These are phyloP conservation scores for Ardeotis arabs DNA, from an alignment of 2,113 vertebrate species.

Conservation along the genomic window DNA sequence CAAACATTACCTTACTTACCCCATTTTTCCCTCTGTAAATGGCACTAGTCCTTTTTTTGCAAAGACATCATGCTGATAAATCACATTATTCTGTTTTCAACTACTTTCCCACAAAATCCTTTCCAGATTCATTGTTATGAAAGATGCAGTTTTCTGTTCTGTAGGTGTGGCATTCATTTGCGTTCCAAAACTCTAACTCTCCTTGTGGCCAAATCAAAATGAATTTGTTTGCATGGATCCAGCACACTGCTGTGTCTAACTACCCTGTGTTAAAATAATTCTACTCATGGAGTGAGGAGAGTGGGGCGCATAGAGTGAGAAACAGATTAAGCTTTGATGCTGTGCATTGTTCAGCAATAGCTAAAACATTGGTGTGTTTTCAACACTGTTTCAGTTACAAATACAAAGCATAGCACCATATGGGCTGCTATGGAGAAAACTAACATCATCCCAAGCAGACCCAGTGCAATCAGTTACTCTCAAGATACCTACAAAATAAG, in stretches of 20 bases:
- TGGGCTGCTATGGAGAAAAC: neutral
- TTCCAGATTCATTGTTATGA: neutral
- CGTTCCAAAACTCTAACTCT: neutral
- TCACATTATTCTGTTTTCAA: neutral
- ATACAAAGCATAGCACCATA: neutral
- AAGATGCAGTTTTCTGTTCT: neutral
- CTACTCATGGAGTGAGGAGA: too few relatives aligned
- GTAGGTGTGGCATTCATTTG: neutral
- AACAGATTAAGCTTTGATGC: neutral
- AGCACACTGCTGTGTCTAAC: neutral
- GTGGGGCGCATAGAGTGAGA: accelerated
- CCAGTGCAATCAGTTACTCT: neutral
- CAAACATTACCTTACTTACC: neutral
- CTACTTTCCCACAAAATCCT: neutral
- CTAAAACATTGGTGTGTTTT: neutral
- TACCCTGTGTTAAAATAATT: neutral
- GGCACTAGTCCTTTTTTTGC: neutral
- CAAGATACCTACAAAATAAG: neutral
- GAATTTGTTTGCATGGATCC: neutral
- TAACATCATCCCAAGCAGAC: neutral
- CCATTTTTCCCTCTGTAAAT: neutral
- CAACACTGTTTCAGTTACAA: neutral
- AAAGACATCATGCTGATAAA: neutral
- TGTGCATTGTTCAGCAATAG: neutral
- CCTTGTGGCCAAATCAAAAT: neutral